Evolutionary conservation across 2,888 invertebrate genomes (phyloP), one percentile per base, ranked within the genome.

Genomic region (Oxycera nigricornis): DNA sequence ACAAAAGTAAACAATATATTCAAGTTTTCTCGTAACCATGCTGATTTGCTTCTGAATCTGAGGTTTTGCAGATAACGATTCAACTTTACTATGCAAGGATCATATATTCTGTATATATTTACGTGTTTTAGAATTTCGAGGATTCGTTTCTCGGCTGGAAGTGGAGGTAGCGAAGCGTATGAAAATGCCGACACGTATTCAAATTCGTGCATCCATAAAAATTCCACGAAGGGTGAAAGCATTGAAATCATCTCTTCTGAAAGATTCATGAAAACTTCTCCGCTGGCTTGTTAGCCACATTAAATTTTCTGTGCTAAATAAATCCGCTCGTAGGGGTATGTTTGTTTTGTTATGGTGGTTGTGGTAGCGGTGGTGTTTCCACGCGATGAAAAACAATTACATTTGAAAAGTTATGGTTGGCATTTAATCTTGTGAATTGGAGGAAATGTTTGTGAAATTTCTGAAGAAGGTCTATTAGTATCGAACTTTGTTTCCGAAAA

Each of bases 151-250:
- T 14, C 3, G 11, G 46, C 14, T n/a, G 4, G n/a, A 46, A 14
- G 17, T 46, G 3, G 4, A 46, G 6, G 46, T 46, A 46, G 46
- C 14, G 46, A 46, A 17, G 46, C 46, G 46, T 46, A 17, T 46
- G 11, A 46, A 46, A 46, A 46, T 46, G 46, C 46, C 46, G 46
- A 46, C 46, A 46, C 46, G 46, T 46, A 46, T 46, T 46, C 46
- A 46, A 46, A 46, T 46, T 46, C 17, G 46, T 46, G 17, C 46
- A 46, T 46, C 46, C 46, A 46, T 46, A 46, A 46, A 46, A 46
- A 46, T 46, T 46, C 46, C 46, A 46, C 17, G 46, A 46, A 46
- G 46, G 46, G 46, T 46, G 46, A 46, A 46, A 46, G 14, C 46
- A 46, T 46, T 46, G 46, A 46, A 46, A 46, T 17, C 46, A 3